Percentiles rank a stretch among this genome's conserved stretches.
Conservation (phyloP, 2,797 vertebrate genomes). For the Acipenser ruthenus region DNA sequence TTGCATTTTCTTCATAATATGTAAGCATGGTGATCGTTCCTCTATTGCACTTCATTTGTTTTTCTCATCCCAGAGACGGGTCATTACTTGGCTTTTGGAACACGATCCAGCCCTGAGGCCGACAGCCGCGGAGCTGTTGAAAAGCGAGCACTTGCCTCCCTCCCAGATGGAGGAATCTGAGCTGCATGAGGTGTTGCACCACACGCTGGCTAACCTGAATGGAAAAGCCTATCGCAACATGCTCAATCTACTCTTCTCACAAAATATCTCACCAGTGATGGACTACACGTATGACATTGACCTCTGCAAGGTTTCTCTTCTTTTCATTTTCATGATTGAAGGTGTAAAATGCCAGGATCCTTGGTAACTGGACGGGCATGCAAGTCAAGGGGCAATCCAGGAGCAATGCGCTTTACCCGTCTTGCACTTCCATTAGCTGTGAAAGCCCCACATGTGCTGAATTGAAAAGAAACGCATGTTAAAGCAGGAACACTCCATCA, state of each 20-base stretch:
- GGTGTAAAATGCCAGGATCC: too few relatives aligned
- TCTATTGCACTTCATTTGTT: too few relatives aligned
- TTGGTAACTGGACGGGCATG: too few relatives aligned
- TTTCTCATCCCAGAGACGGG: conserved; percentile 53
- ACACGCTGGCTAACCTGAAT: conserved; percentile 84
- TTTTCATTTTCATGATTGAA: too few relatives aligned
- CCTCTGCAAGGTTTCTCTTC: conserved; percentile 62
- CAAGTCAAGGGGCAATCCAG: too few relatives aligned
- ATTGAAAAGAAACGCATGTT: too few relatives aligned
- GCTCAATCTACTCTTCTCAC: conserved; percentile 86
- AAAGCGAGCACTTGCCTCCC: conserved; percentile 84
- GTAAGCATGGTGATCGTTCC: too few relatives aligned
- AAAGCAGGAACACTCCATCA: too few relatives aligned
- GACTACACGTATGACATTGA: conserved; percentile 95
- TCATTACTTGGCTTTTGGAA: conserved; percentile 84
- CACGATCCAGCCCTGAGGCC: conserved; percentile 87
- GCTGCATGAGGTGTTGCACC: conserved; percentile 91
- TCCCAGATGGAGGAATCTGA: conserved; percentile 93
- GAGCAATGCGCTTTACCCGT: too few relatives aligned
- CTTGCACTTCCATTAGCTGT: too few relatives aligned
- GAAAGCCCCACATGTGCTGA: too few relatives aligned
- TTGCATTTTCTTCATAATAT: too few relatives aligned
- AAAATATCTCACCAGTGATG: conserved; percentile 74
- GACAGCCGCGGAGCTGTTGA: conserved; percentile 81
- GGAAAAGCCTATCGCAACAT: conserved; percentile 93